Evolutionary conservation across 1,140 invertebrate genomes (phyloP).

Genomic region (Drosophila ironensis): DNA sequence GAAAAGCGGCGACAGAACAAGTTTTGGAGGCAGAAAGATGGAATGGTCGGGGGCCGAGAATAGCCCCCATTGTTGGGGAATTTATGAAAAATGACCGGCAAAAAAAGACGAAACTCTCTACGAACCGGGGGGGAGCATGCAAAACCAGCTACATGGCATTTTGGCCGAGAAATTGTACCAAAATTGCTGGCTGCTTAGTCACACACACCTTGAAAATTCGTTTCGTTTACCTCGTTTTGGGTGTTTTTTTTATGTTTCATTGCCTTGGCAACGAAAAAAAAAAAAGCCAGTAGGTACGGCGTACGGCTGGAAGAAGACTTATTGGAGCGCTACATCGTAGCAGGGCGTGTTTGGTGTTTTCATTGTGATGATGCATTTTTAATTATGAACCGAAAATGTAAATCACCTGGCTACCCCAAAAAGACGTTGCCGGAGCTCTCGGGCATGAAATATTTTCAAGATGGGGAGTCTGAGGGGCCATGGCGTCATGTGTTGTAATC

Average conservation of each 20-base stretch:
- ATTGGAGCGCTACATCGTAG: constrained; percentile 39
- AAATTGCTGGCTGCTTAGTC: constrained; percentile 69
- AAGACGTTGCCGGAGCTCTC: constrained; percentile 57
- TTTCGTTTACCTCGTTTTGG: constrained; percentile 4
- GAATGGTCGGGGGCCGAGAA: not conserved
- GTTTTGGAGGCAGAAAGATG: constrained; percentile 33
- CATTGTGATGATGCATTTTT: constrained; percentile 66
- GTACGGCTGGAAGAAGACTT: too few species aligned
- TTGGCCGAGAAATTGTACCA: constrained; percentile 39
- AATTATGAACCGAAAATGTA: constrained; percentile 63
- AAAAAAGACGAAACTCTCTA: constrained; percentile 56
- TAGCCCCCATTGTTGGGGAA: constrained; percentile 36
- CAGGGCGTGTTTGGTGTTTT: constrained; percentile 52
- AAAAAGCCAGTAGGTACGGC: too few species aligned
- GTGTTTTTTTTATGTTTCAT: constrained; percentile 41
- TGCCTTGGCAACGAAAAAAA: constrained; percentile 64
- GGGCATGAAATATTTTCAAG: constrained; percentile 59
- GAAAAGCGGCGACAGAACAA: constrained; percentile 47
- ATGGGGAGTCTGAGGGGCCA: not conserved
- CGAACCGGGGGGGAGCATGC: constrained; percentile 27
- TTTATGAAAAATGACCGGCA: constrained; percentile 63
- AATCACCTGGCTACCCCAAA: constrained; percentile 30
- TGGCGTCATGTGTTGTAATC: constrained; percentile 63
- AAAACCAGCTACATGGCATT: constrained; percentile 12
- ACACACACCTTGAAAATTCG: constrained; percentile 67